These are phyloP conservation scores for Chelidonichthys spinosus DNA, from an alignment of 2,797 vertebrate species.

Conservation along the genomic window DNA sequence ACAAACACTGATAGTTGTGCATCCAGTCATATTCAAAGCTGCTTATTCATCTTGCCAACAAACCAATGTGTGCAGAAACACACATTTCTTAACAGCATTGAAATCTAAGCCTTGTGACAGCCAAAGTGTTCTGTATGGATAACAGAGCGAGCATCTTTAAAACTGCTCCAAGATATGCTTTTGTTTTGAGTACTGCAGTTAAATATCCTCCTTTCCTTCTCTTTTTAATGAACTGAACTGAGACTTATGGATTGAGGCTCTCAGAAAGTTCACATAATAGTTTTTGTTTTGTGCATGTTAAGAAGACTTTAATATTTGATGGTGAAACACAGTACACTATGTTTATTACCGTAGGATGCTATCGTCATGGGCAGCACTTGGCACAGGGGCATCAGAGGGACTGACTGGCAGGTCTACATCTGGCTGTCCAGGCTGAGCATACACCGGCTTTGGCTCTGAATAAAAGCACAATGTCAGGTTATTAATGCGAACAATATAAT, in stretches of 20 bases:
- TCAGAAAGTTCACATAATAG: not conserved
- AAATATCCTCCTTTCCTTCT: not conserved
- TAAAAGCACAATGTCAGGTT: conserved; percentile 10
- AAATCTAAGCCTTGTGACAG: not conserved
- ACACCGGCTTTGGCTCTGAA: conserved; percentile 97
- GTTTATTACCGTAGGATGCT: conserved; percentile 91
- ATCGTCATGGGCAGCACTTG: conserved; percentile 93
- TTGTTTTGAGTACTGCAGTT: not conserved
- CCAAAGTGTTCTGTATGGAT: not conserved
- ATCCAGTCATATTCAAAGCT: not conserved
- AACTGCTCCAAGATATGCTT: not conserved
- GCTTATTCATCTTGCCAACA: conserved; percentile 14
- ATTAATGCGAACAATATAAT: conserved; percentile 7
- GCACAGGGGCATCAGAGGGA: conserved; percentile 94
- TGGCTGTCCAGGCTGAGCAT: conserved; percentile 97
- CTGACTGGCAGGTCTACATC: conserved; percentile 99
- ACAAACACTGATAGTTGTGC: conserved; percentile 1
- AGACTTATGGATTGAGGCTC: not conserved
- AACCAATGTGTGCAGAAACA: not conserved
- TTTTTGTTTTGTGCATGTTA: conserved; percentile 3
- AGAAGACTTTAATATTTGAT: not conserved
- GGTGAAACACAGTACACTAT: not conserved
- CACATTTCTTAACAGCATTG: not conserved
- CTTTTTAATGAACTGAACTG: not conserved
- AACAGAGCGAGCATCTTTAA: conserved; percentile 11